Percentiles rank a stretch among this genome's conserved stretches.
phyloP scores from a whole-genome alignment of 2,888 invertebrate species.

The Drosophila trichaetosa region DNA sequence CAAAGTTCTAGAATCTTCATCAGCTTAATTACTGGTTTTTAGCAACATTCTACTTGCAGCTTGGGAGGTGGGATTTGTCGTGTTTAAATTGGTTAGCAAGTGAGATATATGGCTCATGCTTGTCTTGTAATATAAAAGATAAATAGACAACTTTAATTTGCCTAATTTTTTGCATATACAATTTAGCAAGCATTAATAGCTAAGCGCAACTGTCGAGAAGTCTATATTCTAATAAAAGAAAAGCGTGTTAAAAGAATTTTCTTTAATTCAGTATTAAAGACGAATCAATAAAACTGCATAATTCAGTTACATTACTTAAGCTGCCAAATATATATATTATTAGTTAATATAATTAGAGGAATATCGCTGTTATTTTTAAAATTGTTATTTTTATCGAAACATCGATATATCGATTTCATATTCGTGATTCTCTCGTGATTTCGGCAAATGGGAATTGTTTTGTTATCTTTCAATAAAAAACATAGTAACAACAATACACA shows the following conservation, averaged over 20 bases:
- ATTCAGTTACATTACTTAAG: background rate
- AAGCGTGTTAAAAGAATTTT: background rate
- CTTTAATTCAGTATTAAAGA: background rate
- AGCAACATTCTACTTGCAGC: background rate
- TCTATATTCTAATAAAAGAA: background rate
- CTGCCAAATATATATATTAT: background rate
- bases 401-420: conserved; percentile 40
- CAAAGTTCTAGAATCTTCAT: background rate
- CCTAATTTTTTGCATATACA: background rate
- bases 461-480: conserved; percentile 43
- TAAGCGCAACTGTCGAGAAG: background rate
- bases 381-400: background rate
- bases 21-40: background rate
- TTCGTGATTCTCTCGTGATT: conserved; percentile 4
- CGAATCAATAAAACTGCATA: background rate
- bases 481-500: background rate
- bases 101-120: background rate
- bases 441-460: conserved; percentile 40
- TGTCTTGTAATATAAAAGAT: background rate
- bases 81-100: background rate
- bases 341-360: background rate
- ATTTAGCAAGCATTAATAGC: background rate
- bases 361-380: background rate
- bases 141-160: background rate
- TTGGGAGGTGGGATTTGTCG: background rate